phyloP scores from a whole-genome alignment of 2,113 vertebrate genomes.

The Carassius auratus region DNA sequence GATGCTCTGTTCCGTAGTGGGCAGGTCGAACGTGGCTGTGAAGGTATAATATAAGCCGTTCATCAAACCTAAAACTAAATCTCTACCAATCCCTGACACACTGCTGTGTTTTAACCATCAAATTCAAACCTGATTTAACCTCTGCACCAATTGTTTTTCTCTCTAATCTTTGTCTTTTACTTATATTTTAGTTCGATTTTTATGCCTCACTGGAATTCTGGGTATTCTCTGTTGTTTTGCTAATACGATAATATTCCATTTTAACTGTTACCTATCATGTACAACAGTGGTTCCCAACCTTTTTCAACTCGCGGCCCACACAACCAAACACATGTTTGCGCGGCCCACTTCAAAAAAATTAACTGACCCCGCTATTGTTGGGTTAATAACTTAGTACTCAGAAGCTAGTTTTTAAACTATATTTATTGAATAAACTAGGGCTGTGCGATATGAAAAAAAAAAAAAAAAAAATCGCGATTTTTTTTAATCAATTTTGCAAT shows the following conservation, averaged over 20 bases:
- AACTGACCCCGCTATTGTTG: no score
- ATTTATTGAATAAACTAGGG: no score
- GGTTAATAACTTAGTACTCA: no score
- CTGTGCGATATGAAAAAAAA: no score
- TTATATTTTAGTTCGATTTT: neutral
- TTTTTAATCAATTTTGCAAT: no score
- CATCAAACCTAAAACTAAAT: constrained; percentile 3
- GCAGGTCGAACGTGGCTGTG: constrained; percentile 94
- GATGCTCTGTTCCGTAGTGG: constrained; percentile 93
- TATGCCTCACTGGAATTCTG: neutral
- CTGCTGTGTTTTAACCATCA: neutral
- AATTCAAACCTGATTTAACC: constrained; percentile 26
- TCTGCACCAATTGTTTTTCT: constrained; percentile 29
- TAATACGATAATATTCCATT: neutral
- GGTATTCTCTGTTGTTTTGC: neutral
- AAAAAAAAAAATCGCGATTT: no score
- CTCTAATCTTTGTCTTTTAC: constrained; percentile 15
- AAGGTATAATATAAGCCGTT: constrained; percentile 80
- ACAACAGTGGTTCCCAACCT: no score
- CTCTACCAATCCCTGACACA: neutral
- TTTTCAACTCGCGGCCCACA: no score
- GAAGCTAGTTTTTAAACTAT: no score
- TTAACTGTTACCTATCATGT: neutral
- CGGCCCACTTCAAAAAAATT: no score
- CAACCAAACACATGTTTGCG: no score